phyloP scores from a whole-genome alignment of 2,888 invertebrate species.

The Ashinkailepas kermadecensis region DNA sequence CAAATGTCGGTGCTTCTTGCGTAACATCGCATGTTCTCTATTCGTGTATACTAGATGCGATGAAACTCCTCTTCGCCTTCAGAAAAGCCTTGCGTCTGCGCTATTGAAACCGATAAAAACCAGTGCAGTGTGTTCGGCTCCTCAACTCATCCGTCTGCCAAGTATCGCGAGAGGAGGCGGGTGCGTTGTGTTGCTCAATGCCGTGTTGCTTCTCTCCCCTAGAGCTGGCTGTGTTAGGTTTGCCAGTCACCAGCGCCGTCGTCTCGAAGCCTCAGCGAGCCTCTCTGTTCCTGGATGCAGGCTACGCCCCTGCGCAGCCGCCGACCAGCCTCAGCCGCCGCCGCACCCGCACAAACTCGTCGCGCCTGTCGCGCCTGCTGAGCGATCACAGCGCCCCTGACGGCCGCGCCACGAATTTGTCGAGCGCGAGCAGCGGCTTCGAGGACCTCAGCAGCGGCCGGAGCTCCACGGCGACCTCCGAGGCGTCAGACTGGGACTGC shows the following conservation, averaged over 20 bases:
- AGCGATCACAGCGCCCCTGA: neutral
- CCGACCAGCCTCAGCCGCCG: neutral
- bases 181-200: too few species aligned
- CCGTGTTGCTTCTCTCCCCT: neutral
- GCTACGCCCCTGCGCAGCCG: neutral
- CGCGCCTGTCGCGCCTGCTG: neutral
- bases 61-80: too few species aligned
- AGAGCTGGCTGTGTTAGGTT: neutral
- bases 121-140: too few species aligned
- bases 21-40: too few species aligned
- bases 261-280: neutral
- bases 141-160: too few species aligned
- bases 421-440: constrained; percentile 12
- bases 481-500: constrained; percentile 1
- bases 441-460: neutral
- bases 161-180: too few species aligned
- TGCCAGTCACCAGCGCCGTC: neutral
- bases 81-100: too few species aligned
- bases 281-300: neutral
- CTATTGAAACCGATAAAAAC: too few species aligned
- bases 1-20: too few species aligned
- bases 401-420: neutral
- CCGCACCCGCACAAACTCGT: neutral
- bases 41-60: too few species aligned
- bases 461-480: neutral